Evolutionary conservation across 2,888 invertebrate genomes (phyloP).

Genomic region (Bombyx huttoni): DNA sequence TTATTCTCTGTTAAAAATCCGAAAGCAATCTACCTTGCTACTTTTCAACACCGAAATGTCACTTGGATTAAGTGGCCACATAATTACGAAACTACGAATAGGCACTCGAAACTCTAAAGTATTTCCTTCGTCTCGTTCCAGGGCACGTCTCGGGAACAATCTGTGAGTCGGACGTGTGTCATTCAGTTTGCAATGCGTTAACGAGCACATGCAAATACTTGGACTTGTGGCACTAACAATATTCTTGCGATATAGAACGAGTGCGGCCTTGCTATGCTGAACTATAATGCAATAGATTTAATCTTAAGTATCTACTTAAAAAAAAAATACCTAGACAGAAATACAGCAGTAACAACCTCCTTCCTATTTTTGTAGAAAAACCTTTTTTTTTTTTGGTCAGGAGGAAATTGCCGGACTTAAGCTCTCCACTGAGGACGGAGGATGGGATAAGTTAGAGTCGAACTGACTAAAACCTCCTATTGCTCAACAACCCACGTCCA

Average conservation of each 20-base stretch:
- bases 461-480: no score
- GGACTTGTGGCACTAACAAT: conserved; percentile 48
- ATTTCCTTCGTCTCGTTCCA: background rate
- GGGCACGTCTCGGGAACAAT: conserved; percentile 28
- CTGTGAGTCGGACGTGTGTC: conserved; percentile 49
- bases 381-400: no score
- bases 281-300: conserved; percentile 8
- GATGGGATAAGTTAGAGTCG: no score
- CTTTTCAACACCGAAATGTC: background rate
- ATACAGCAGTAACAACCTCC: no score
- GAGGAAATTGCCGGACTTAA: no score
- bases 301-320: no score
- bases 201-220: conserved; percentile 67
- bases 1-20: background rate
- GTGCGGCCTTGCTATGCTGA: conserved; percentile 22
- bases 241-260: conserved; percentile 27
- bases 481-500: no score
- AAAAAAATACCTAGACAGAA: no score
- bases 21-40: background rate
- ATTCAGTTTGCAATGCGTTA: conserved; percentile 58
- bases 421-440: no score
- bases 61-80: background rate
- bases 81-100: background rate
- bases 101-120: background rate
- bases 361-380: no score